Conservation (phyloP, 2,113 vertebrate species). For the Rhodinocichla rosea region DNA sequence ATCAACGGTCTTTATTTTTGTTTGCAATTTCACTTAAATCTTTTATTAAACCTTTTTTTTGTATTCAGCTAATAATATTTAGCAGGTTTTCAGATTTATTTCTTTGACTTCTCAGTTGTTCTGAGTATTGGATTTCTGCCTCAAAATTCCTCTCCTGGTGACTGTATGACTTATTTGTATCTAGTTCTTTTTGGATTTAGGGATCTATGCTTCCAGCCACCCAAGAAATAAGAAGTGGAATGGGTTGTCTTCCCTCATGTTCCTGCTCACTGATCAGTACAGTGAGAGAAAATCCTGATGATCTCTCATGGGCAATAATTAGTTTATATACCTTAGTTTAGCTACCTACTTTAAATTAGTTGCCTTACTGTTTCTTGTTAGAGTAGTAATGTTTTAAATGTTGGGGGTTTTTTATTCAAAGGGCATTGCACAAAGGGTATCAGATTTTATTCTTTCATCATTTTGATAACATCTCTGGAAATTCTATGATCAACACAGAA, state of each 20-base stretch:
- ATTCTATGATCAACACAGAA: neutral
- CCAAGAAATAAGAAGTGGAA: neutral
- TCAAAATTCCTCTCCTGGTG: neutral
- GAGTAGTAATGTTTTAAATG: neutral
- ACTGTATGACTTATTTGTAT: neutral
- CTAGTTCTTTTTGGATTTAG: neutral
- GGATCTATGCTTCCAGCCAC: neutral
- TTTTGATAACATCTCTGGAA: neutral
- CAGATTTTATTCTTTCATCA: neutral
- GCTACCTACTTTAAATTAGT: neutral
- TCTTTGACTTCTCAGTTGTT: slow-evolving; percentile 11
- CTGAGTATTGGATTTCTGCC: neutral
- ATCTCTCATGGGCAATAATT: neutral
- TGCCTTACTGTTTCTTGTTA: neutral
- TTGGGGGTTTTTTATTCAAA: neutral
- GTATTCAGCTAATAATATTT: neutral
- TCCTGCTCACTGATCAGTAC: neutral
- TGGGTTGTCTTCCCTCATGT: neutral
- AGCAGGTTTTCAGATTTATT: neutral
- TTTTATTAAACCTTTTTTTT: neutral
- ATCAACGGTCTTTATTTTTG: neutral
- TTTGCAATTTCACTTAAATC: neutral
- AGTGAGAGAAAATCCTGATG: neutral
- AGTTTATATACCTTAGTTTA: neutral
- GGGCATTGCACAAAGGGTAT: neutral